Evolutionary conservation across 1,140 invertebrate genomes (phyloP).

Genomic region (Drosophila oshimai): DNA sequence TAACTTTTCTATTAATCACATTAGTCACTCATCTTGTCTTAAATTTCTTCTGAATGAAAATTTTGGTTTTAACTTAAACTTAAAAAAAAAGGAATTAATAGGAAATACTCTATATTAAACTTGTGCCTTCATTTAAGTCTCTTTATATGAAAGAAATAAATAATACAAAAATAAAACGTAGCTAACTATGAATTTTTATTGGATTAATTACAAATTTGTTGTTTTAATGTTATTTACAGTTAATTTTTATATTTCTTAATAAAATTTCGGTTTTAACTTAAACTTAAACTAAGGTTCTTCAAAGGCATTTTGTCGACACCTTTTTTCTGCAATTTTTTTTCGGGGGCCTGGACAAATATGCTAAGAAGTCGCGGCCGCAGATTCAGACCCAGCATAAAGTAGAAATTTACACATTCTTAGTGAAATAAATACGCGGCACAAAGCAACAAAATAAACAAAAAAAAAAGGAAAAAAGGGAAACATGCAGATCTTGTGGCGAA

Average conservation of each 20-base stretch:
- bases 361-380: constrained; percentile 72
- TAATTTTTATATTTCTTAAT: background rate
- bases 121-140: too few species aligned
- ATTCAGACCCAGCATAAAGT: constrained; percentile 68
- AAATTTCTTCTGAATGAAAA: too few species aligned
- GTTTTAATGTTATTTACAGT: background rate
- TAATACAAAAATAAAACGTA: too few species aligned
- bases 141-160: too few species aligned
- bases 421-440: constrained; percentile 63
- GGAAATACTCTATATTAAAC: too few species aligned
- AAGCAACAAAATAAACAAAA: constrained; percentile 14
- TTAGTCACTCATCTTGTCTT: too few species aligned
- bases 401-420: constrained; percentile 81
- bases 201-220: background rate
- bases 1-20: too few species aligned
- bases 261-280: too few species aligned
- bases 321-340: background rate
- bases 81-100: too few species aligned
- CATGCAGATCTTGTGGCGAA: constrained; percentile 24
- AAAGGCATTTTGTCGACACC: constrained; percentile 6
- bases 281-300: background rate
- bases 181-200: too few species aligned
- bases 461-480: constrained; percentile 11
- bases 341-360: constrained; percentile 46
- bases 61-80: too few species aligned